Percentiles rank a stretch among this genome's conserved stretches.
Evolutionary conservation across 2,113 vertebrate species (phyloP).

Genomic region (Labeo rohita): DNA sequence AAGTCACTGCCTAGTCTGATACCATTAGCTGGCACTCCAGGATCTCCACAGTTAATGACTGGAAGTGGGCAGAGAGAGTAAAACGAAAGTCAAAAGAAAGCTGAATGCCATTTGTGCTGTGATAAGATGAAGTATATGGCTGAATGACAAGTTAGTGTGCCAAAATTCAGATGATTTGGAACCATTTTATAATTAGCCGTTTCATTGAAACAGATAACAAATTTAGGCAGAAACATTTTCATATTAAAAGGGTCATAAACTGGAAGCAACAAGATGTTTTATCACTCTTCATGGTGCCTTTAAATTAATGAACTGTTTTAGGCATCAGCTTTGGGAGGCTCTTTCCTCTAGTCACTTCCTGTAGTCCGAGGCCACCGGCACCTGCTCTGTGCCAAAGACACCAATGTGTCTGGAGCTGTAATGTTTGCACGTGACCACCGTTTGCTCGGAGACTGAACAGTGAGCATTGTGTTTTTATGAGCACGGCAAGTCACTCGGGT

Average conservation of each 20-base stretch:
- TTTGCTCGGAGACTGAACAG: slow-evolving; percentile 60
- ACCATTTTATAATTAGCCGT: not conserved
- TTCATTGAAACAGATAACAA: slow-evolving; percentile 19
- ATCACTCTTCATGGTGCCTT: slow-evolving; percentile 20
- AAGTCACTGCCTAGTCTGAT: slow-evolving; percentile 88
- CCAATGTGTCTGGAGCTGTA: slow-evolving; percentile 33
- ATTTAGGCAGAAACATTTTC: slow-evolving; percentile 20
- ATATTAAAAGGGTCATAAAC: not conserved
- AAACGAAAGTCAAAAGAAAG: not conserved
- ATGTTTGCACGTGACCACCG: slow-evolving; percentile 62
- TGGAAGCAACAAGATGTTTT: slow-evolving; percentile 37
- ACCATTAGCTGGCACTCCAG: slow-evolving; percentile 91
- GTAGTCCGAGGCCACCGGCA: slow-evolving; percentile 25
- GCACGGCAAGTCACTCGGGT: slow-evolving; percentile 51
- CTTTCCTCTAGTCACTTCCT: slow-evolving; percentile 39
- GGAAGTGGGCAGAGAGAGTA: slow-evolving; percentile 3
- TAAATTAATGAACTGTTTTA: slow-evolving; percentile 47
- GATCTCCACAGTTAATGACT: slow-evolving; percentile 97
- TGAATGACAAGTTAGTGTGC: not conserved
- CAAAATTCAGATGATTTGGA: slow-evolving; percentile 8
- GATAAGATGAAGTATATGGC: not conserved
- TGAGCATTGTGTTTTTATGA: slow-evolving; percentile 61
- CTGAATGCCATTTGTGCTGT: not conserved
- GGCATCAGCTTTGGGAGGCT: slow-evolving; percentile 19
- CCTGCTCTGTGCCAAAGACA: slow-evolving; percentile 42